Evolutionary conservation across 2,113 vertebrate genomes (phyloP).

Genomic region (Lichenostomus cassidix): DNA sequence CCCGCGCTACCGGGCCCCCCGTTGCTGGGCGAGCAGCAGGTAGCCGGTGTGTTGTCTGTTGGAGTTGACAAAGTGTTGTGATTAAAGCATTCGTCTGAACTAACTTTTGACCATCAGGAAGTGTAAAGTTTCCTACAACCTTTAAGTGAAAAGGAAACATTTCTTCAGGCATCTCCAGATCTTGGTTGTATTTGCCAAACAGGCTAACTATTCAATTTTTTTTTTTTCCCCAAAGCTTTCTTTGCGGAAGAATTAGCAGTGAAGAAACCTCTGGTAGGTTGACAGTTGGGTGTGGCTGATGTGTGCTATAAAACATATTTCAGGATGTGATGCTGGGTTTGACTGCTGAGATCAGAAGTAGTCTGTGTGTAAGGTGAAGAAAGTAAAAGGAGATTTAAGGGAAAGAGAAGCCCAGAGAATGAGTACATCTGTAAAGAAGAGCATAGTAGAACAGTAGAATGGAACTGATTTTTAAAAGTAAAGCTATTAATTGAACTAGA

Average conservation of each 20-base stretch:
- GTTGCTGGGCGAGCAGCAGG: not conserved
- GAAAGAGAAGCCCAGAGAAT: not conserved
- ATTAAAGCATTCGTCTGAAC: not conserved
- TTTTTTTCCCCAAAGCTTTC: not conserved
- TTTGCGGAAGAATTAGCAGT: fast-evolving
- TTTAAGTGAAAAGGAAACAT: not conserved
- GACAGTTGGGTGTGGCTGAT: not conserved
- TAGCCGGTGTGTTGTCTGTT: not conserved
- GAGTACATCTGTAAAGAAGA: not conserved
- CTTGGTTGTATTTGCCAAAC: not conserved
- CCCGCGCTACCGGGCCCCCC: fast-evolving
- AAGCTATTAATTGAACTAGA: not conserved
- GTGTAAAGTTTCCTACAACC: fast-evolving
- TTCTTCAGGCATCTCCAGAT: not conserved
- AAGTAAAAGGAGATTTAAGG: not conserved
- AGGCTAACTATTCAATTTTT: fast-evolving
- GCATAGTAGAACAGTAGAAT: not conserved
- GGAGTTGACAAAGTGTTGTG: fast-evolving
- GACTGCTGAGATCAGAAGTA: not conserved
- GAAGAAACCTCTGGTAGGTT: not conserved
- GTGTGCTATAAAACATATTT: not conserved
- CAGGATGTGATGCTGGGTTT: not conserved
- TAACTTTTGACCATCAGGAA: fast-evolving
- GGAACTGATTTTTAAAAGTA: not conserved
- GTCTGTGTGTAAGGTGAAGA: not conserved